A percentile compares a stretch with the other conserved stretches of the same genome.
These are phyloP conservation scores for Pseudomyrmex flavicornis DNA, from an alignment of 1,140 invertebrate genomes.

Conservation along the genomic window DNA sequence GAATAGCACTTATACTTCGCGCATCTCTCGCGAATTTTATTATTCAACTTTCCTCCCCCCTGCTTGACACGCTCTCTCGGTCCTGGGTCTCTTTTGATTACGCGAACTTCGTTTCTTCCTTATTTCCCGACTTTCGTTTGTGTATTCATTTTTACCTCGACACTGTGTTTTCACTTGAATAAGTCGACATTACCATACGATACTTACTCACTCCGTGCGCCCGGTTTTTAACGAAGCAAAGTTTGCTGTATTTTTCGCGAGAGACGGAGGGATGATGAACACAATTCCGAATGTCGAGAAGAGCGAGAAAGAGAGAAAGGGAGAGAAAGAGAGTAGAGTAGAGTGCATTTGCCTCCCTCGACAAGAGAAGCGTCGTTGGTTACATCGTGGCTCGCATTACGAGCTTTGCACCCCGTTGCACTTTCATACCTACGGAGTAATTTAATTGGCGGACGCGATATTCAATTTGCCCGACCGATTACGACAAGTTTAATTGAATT, in stretches of 20 bases:
- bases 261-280: background rate
- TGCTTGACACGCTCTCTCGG: background rate
- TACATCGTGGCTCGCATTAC: background rate
- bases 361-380: background rate
- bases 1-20: background rate
- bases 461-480: conserved; percentile 23
- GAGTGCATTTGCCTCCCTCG: conserved; percentile 12
- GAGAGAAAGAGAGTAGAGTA: conserved; percentile 1
- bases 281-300: background rate
- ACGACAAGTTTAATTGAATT: background rate
- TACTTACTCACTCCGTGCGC: conserved; percentile 6
- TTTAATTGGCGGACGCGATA: conserved; percentile 5
- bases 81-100: conserved; percentile 20
- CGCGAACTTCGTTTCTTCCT: background rate
- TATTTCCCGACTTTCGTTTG: background rate
- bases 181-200: conserved; percentile 14
- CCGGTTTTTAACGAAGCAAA: conserved; percentile 20
- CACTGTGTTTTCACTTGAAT: background rate
- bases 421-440: background rate
- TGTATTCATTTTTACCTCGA: background rate
- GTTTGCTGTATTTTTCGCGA: conserved; percentile 4
- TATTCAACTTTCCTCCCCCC: conserved; percentile 14
- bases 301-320: background rate
- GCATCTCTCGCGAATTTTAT: conserved; percentile 40
- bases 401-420: background rate